phyloP scores from a whole-genome alignment of 2,113 vertebrate genomes.

The Chaetops frenatus region DNA sequence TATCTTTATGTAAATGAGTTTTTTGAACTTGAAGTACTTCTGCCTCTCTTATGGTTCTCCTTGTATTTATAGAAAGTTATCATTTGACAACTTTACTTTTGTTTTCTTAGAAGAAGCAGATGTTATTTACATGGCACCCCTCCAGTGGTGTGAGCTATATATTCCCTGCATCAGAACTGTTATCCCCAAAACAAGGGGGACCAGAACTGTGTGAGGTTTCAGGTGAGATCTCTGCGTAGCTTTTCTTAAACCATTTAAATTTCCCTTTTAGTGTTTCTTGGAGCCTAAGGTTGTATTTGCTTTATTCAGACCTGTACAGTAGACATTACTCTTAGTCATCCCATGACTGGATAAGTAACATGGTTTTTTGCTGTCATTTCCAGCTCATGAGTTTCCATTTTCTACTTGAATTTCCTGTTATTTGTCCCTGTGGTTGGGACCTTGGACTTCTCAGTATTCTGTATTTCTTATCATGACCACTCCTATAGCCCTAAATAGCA shows the following conservation, averaged over 20 bases:
- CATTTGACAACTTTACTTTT: neutral
- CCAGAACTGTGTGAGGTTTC: neutral
- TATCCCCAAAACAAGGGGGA: neutral
- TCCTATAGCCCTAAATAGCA: neutral
- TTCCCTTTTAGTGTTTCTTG: neutral
- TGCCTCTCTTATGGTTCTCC: neutral
- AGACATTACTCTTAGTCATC: neutral
- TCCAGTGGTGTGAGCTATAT: neutral
- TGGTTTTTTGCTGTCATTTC: neutral
- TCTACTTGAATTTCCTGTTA: neutral
- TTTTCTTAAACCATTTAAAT: neutral
- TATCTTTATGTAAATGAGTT: neutral
- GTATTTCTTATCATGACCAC: neutral
- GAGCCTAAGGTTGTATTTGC: neutral
- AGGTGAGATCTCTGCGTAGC: neutral
- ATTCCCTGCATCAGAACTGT: neutral
- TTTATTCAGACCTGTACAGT: neutral
- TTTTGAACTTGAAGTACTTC: neutral
- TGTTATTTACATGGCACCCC: neutral
- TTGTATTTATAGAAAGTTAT: neutral
- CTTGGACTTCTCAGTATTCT: neutral
- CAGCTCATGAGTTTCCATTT: neutral
- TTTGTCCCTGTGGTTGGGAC: neutral
- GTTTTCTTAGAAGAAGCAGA: neutral
- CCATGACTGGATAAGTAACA: neutral